Base-by-base conservation (phyloP, 2,888 invertebrate species). In the Didymodactylos carnosus region DNA sequence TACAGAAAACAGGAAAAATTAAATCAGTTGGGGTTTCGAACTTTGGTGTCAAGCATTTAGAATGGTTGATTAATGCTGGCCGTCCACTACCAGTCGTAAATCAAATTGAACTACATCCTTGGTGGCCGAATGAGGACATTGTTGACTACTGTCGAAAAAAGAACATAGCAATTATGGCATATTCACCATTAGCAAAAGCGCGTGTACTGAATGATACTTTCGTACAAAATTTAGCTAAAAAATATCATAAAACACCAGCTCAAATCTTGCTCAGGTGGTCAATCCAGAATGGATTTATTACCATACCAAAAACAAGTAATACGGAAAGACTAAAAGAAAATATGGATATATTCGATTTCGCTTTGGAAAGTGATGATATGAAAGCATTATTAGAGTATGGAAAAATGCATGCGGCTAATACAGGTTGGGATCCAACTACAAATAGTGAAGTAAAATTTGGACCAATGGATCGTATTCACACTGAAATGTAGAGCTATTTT, bases 11-110 rank as follows among this genome's bases (percentile, higher is more conserved):
- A 69, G 79, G 79, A 16, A 70, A 77, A 8, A 74, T 79, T 51
- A 77, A 76, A 73, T 79, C 80, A 11, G 76, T 79, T 7, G 80
- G 80, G 11, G 80, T 79, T 8, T 80, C 79, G 5, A 80, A 80
- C 73, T 80, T 79, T 75, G 78, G 78, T 43, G 76, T 80, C 10
- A 77, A 77, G 0, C 80, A 80, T 72, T 70, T 80, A 29, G 76
- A 80, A 70, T 79, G 77, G 11, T 75, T 80, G 75, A 76, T 76
- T 39, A 70, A 75, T n/a, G 77, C 78, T 13, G 80, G 79, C 0
- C 72, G 77, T 35, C 80, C 80, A 3, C 73, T 76, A 0, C 80
- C 80, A 25, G 62, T 76, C 40, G 79, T 80, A 73, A 80, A 80
- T 73, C 80, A 80, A 72, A 77, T 80, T 27, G 80, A 80, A 75